Percentiles rank a stretch among this genome's conserved stretches.
Evolutionary conservation across 1,140 invertebrate species (phyloP).

Genomic region (Centruroides sculpturatus): DNA sequence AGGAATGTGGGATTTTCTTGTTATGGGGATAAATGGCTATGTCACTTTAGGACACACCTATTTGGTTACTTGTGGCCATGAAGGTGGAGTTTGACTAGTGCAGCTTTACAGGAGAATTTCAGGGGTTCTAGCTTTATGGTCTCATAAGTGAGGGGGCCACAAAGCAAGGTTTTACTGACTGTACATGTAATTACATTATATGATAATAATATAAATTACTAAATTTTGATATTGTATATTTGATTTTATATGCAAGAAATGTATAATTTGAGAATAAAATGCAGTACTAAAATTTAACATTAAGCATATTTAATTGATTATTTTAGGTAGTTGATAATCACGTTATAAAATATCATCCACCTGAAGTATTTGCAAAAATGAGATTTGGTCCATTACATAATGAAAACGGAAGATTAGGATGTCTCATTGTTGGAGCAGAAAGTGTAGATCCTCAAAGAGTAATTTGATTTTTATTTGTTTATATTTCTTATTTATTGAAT

Average conservation of each 20-base stretch:
- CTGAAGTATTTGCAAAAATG: constrained; percentile 47
- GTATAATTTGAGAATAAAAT: neutral
- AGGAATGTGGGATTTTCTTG: too few species aligned
- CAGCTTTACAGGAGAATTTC: too few species aligned
- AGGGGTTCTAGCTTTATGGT: too few species aligned
- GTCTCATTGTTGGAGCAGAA: constrained; percentile 76
- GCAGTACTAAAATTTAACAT: neutral
- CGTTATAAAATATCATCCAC: constrained; percentile 79
- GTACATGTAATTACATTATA: neutral
- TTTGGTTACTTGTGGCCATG: too few species aligned
- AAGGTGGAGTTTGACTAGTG: too few species aligned
- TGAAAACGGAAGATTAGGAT: constrained; percentile 39
- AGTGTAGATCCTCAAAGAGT: constrained; percentile 61
- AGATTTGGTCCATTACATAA: constrained; percentile 28
- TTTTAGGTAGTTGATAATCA: constrained; percentile 83
- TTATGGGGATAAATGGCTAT: too few species aligned
- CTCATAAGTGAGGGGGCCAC: too few species aligned
- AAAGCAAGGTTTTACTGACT: too few species aligned
- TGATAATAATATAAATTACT: neutral
- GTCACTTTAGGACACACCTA: too few species aligned
- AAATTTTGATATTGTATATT: neutral
- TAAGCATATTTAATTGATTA: constrained; percentile 10
- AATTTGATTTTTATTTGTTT: constrained; percentile 14
- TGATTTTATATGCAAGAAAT: neutral
- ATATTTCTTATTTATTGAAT: constrained; percentile 5